Evolutionary conservation across 2,113 vertebrate genomes (phyloP), one percentile per base, ranked within the genome.

Genomic region (Pao palembangensis): DNA sequence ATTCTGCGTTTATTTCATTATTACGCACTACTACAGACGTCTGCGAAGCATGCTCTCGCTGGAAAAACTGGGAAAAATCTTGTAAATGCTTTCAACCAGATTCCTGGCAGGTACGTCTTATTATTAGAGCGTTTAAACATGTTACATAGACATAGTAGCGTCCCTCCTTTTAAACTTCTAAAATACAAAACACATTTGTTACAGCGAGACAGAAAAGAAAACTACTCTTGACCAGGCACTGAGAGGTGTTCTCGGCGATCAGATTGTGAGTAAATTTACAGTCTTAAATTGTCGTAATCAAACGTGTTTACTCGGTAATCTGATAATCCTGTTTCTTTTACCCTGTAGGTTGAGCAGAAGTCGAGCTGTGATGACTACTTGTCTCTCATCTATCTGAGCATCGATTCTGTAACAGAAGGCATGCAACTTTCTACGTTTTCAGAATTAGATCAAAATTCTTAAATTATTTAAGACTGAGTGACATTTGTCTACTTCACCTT

Each of bases 201-300:
- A 18, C 89, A 99, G 97, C 91, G 97, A 99, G 88, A 90, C 94
- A 53, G 96, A 99, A 67, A 99, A 98, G 89, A 98, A 98, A 61
- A 93, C 92, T 53, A 96, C 95, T 1, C 91, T 99, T 51, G 97
- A 99, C 81, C 96, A 98, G 81, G 92, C 95, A 67, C 93, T 99
- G 71, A 91, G 95, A 83, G 92, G 92, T 46, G 90, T 96, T 61
- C 88, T 99, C 52, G 96, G 96, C 79, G 95, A 95, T 78, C 94
- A 95, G 90, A 96, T 99, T 75, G 96, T 99, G 85, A 95, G 95
- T 64, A 1, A 82, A 4, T 17, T 5, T 16, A 6, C 16, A 25
- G 19, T 1, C 15, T 8, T 8, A 17, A 5, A 49, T 49, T 19
- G 20, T 49, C 34, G 34, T 4, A 12, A 38, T 38, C 8, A 12